Evolutionary conservation across 2,888 invertebrate genomes (phyloP).

Genomic region (Meteorus colon): DNA sequence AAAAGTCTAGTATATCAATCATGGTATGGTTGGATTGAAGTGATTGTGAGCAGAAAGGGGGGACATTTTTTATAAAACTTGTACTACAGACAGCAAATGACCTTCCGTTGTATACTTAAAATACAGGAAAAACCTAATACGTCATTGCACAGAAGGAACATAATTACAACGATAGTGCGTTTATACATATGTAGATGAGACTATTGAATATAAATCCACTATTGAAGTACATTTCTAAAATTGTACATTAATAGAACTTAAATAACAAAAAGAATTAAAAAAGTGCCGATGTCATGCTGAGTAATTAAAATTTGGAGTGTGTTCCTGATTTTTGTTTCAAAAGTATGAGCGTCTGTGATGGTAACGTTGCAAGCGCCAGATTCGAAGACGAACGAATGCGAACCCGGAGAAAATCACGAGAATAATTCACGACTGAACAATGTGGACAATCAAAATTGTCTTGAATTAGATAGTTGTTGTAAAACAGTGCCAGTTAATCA

Average conservation of each 20-base stretch:
- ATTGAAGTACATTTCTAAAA: background rate
- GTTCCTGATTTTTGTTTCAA: background rate
- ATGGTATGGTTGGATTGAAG: background rate
- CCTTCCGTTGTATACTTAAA: background rate
- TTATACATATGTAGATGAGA: background rate
- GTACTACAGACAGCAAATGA: background rate
- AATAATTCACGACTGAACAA: background rate
- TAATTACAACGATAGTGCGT: background rate
- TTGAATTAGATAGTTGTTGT: background rate
- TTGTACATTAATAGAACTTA: background rate
- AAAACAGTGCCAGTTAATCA: constrained; percentile 46
- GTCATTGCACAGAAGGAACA: background rate
- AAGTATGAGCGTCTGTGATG: constrained; percentile 52
- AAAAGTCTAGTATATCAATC: background rate
- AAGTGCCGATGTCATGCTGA: background rate
- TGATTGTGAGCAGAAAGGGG: background rate
- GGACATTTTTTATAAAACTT: background rate
- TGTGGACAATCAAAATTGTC: background rate
- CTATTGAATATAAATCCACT: background rate
- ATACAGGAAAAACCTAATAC: background rate
- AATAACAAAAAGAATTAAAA: background rate
- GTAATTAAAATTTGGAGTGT: background rate
- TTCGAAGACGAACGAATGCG: constrained; percentile 18
- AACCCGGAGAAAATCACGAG: background rate
- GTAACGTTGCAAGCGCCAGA: constrained; percentile 48